Evolutionary conservation across 2,888 invertebrate genomes (phyloP).

Genomic region (Pediacus dermestoides): DNA sequence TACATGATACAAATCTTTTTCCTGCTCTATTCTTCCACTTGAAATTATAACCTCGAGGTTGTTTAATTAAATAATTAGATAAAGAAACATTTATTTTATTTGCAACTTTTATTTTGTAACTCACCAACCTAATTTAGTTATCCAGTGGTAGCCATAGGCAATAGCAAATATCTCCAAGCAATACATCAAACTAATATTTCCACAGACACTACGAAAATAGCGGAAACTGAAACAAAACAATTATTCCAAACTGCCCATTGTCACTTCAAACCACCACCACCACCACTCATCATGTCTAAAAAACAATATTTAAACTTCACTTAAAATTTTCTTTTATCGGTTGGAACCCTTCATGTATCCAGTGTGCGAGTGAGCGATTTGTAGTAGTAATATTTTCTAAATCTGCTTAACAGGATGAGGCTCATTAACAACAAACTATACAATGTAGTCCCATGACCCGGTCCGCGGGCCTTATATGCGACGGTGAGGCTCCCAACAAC

Average conservation of each 20-base stretch:
- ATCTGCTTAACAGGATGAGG: constrained; percentile 17
- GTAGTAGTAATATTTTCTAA: constrained; percentile 3
- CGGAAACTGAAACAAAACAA: not conserved
- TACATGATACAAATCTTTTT: no score
- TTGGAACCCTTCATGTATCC: no score
- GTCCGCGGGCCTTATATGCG: constrained; percentile 12
- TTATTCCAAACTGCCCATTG: not conserved
- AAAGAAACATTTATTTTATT: no score
- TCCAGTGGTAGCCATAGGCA: constrained; percentile 8
- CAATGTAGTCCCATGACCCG: constrained; percentile 20
- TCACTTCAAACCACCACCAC: no score
- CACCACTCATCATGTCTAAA: no score
- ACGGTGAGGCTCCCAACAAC: constrained; percentile 4
- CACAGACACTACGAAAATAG: not conserved
- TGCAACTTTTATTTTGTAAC: no score
- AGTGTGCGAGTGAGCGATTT: no score
- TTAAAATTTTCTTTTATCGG: no score
- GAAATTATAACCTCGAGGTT: no score
- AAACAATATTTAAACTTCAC: no score
- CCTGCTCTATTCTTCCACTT: no score
- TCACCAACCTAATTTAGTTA: constrained; percentile 7
- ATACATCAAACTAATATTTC: constrained; percentile 6
- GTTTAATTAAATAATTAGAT: no score
- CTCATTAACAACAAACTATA: constrained; percentile 17
- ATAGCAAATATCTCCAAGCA: constrained; percentile 1